phyloP scores from a whole-genome alignment of 2,888 invertebrate genomes.

The Crematogaster levior region DNA sequence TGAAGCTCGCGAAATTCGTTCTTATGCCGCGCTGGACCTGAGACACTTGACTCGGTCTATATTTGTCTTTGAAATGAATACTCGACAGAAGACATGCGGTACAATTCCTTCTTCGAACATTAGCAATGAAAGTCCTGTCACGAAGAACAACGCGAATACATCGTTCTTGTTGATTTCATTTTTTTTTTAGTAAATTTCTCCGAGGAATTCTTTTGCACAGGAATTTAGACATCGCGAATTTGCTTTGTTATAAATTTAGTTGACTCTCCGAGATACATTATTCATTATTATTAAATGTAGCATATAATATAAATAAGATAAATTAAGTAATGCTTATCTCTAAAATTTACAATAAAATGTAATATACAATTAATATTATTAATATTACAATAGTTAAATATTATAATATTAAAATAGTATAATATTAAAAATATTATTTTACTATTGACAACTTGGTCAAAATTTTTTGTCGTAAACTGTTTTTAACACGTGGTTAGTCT shows the following conservation, averaged over 20 bases:
- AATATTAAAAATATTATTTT: too few relatives aligned
- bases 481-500: background rate
- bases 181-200: background rate
- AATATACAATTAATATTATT: too few relatives aligned
- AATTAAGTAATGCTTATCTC: background rate
- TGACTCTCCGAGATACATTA: background rate
- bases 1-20: slow-evolving; percentile 32
- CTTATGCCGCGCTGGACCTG: slow-evolving; percentile 7
- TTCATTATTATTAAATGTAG: background rate
- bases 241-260: background rate
- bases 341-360: background rate
- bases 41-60: slow-evolving; percentile 1
- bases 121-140: background rate
- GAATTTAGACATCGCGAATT: background rate
- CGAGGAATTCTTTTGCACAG: background rate
- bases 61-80: slow-evolving; percentile 30
- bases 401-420: too few relatives aligned
- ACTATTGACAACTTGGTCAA: background rate
- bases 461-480: background rate
- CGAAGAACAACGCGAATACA: background rate
- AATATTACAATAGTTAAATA: too few relatives aligned
- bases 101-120: slow-evolving; percentile 10
- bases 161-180: background rate
- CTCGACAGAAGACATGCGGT: background rate
- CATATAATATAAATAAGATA: background rate